Evolutionary conservation across 2,797 vertebrate genomes (phyloP), one percentile per base, ranked within the genome.

Genomic region (Cheirogaleus major): DNA sequence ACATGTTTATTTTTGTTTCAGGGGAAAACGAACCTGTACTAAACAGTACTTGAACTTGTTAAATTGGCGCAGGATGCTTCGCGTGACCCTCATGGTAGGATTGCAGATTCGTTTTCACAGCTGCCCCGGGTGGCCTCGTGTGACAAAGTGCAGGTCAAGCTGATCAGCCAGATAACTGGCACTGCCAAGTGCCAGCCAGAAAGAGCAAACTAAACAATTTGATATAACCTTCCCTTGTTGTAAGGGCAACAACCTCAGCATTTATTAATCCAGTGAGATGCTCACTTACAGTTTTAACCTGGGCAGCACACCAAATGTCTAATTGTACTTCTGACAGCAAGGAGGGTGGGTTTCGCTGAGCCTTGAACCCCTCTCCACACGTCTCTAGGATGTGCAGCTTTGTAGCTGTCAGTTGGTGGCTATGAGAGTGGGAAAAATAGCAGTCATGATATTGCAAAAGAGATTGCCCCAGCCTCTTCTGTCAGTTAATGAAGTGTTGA

Each of bases 401-500:
- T 48, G n/a, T 0, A 22, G 79, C 41, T 75, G 41, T 30, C 27
- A 2, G 82, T 80, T 20, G 3, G 76, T 91, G 90, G 27, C 91
- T 97, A 30, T 1, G 32, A 89, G 55, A 85, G 22, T 79, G 59
- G 59, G 91, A 78, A 89, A 96, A 84, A 82, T 10, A 92, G 41
- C 61, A 14, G 0, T 7, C 17, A 57, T 20, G 69, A n/a, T 92
- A 43, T 95, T 96, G 82, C 73, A 76, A 93, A 11, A 9, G 50
- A 13, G 79, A 92, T 82, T 95, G 82, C 78, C 18, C 75, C 61
- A 84, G 61, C 69, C 88, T 95, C 92, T 92, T 92, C 65, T 93
- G 98, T 96, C 79, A 35, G 57, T 97, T 97, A 97, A 69, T 85
- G 90, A 57, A 65, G 35, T 96, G 41, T 65, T 69, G 83, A 91